phyloP scores from a whole-genome alignment of 2,888 invertebrate genomes.

The Volucella inanis region DNA sequence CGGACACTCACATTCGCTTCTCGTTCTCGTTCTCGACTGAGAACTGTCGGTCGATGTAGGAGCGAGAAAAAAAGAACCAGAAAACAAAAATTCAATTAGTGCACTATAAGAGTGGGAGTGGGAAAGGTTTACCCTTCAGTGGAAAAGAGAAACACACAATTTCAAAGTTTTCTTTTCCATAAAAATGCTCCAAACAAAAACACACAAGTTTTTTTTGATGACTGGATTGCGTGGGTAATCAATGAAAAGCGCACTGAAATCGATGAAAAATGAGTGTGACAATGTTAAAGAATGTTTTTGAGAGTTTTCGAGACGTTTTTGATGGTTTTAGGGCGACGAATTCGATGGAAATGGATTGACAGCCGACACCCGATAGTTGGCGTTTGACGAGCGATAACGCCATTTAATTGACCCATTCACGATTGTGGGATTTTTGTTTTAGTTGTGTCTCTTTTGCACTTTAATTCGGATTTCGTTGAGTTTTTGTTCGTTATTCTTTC shows the following conservation, averaged over 20 bases:
- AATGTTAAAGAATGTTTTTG: conserved; percentile 30
- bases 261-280: background rate
- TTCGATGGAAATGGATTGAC: conserved; percentile 28
- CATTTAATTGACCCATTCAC: conserved; percentile 61
- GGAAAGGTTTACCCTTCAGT: background rate
- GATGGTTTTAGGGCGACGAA: background rate
- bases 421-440: conserved; percentile 34
- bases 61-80: conserved; percentile 62
- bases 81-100: background rate
- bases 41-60: conserved; percentile 20
- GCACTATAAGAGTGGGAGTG: background rate
- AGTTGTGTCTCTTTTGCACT: conserved; percentile 47
- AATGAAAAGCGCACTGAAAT: conserved; percentile 27
- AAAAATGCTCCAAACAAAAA: conserved; percentile 71
- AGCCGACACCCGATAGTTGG: conserved; percentile 56
- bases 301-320: background rate
- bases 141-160: conserved; percentile 18
- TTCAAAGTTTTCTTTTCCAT: conserved; percentile 18
- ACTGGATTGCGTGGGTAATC: conserved; percentile 12
- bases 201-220: conserved; percentile 47
- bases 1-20: conserved; percentile 51
- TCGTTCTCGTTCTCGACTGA: conserved; percentile 67
- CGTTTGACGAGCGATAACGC: conserved; percentile 58
- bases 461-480: conserved; percentile 10
- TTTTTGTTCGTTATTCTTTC: background rate